Conservation (phyloP, 2,797 vertebrate species). For the Falco novaeseelandiae region DNA sequence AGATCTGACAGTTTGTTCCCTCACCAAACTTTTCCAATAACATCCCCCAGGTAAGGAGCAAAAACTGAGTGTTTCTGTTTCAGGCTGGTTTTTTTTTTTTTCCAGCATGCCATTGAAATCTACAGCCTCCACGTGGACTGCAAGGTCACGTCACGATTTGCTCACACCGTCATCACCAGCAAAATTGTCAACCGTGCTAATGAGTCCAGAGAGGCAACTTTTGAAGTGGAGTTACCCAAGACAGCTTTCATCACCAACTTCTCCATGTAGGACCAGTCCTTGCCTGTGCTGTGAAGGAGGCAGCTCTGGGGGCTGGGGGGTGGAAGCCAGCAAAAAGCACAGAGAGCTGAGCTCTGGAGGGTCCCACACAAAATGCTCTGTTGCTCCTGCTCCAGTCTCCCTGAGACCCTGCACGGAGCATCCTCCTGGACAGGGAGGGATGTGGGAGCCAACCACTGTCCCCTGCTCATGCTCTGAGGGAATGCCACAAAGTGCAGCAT, state of each 20-base stretch:
- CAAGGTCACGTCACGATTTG: conserved; percentile 86
- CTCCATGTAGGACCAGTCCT: conserved; percentile 83
- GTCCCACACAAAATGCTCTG: not conserved
- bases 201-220: conserved; percentile 79
- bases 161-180: conserved; percentile 87
- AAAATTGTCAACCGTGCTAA: conserved; percentile 83
- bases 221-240: conserved; percentile 90
- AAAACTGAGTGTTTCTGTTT: not conserved
- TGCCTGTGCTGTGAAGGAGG: not conserved
- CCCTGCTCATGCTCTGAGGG: too few relatives aligned
- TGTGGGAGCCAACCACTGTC: not conserved
- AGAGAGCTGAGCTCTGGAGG: not conserved
- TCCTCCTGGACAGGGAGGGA: not conserved
- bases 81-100: not conserved
- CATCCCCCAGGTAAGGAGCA: not conserved
- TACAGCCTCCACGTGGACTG: conserved; percentile 89
- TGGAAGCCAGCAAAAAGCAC: not conserved
- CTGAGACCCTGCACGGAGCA: not conserved
- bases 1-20: not conserved
- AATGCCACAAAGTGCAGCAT: too few relatives aligned
- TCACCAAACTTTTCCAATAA: not conserved
- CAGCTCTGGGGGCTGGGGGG: not conserved
- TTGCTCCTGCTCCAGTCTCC: not conserved
- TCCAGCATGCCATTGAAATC: conserved; percentile 80
- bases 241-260: conserved; percentile 94